Percentiles rank a stretch among this genome's conserved stretches.
Evolutionary conservation across 2,113 vertebrate genomes (phyloP).

Genomic region (human): GRCh38 chr13:65320001-65320500

Average conservation of each 20-base stretch:
- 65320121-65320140: background rate
- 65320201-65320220: background rate
- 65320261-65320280: background rate
- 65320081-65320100: background rate
- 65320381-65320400: background rate
- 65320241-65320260: background rate
- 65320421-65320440: background rate
- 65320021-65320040: background rate
- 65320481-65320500: background rate
- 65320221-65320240: background rate
- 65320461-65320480: too few relatives aligned
- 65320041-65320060: background rate
- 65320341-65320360: background rate
- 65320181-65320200: background rate
- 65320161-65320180: background rate
- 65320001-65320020: background rate
- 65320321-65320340: background rate
- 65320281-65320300: background rate
- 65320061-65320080: background rate
- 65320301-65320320: background rate
- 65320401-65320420: background rate
- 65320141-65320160: background rate
- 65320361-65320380: background rate
- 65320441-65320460: background rate
- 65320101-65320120: background rate